Percentiles rank a stretch among this genome's conserved stretches.
Conservation (phyloP, 2,797 vertebrate genomes). For the Trachurus trachurus region DNA sequence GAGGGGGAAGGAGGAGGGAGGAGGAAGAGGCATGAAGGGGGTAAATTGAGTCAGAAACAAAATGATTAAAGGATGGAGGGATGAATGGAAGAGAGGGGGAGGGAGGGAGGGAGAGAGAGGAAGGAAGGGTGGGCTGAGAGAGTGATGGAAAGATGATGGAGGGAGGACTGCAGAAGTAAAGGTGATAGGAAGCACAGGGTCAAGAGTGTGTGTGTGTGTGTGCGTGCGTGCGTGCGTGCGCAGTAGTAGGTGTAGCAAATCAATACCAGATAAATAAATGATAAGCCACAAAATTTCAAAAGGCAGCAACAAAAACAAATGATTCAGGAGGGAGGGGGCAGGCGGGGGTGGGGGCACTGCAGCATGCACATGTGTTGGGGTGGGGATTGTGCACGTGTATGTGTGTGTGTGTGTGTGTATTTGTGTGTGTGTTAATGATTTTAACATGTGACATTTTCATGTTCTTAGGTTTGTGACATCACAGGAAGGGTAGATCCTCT, state of each 20-base stretch:
- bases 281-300: constrained; percentile 73
- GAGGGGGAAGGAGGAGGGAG: constrained; percentile 13
- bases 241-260: constrained; percentile 52
- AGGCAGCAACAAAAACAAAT: constrained; percentile 59
- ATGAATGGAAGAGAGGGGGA: constrained; percentile 4
- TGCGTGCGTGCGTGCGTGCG: not conserved
- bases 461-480: too few species aligned
- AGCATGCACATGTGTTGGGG: constrained; percentile 15
- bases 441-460: too few species aligned
- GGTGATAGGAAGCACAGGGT: constrained; percentile 53
- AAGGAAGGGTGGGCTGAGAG: constrained; percentile 24
- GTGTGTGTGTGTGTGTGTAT: not conserved
- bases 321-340: constrained; percentile 17
- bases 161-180: constrained; percentile 58
- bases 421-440: too few species aligned
- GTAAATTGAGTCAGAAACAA: constrained; percentile 52
- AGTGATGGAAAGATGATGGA: constrained; percentile 41
- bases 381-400: constrained; percentile 8
- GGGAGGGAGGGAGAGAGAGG: not conserved
- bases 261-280: constrained; percentile 79
- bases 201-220: constrained; percentile 13
- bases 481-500: too few species aligned
- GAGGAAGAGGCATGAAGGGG: constrained; percentile 14
- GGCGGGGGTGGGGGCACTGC: constrained; percentile 1
- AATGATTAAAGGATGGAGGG: constrained; percentile 49